Percentiles rank a stretch among this genome's conserved stretches.
Conservation (phyloP, 2,888 invertebrate species). For the Lumbricus terrestris region DNA sequence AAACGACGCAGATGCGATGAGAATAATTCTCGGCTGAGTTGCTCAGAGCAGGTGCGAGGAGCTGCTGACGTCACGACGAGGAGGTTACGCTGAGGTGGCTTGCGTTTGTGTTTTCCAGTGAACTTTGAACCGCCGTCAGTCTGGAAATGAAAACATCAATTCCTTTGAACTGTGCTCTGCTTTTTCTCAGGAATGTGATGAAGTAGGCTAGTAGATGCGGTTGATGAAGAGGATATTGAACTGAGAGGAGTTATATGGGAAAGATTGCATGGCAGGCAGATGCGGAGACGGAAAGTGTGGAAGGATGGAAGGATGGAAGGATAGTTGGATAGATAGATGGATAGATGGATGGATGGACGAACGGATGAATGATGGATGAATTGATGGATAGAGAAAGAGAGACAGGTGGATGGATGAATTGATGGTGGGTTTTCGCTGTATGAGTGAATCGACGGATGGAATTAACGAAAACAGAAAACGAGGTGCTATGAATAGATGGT, state of each 20-base stretch:
- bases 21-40: background rate
- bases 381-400: no score
- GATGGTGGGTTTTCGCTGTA: no score
- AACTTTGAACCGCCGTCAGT: background rate
- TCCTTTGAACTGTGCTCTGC: background rate
- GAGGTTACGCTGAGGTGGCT: background rate
- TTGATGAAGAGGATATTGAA: background rate
- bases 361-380: no score
- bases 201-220: background rate
- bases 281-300: background rate
- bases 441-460: no score
- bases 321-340: no score
- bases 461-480: background rate
- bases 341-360: background rate
- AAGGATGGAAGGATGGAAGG: background rate
- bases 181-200: background rate
- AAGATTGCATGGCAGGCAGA: background rate
- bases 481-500: no score
- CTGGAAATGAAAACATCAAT: background rate
- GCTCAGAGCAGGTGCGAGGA: background rate
- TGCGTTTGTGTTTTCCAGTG: background rate
- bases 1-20: background rate
- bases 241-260: background rate
- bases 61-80: background rate
- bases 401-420: no score